phyloP scores from a whole-genome alignment of 2,888 invertebrate species.

The Masnerella sp. region DNA sequence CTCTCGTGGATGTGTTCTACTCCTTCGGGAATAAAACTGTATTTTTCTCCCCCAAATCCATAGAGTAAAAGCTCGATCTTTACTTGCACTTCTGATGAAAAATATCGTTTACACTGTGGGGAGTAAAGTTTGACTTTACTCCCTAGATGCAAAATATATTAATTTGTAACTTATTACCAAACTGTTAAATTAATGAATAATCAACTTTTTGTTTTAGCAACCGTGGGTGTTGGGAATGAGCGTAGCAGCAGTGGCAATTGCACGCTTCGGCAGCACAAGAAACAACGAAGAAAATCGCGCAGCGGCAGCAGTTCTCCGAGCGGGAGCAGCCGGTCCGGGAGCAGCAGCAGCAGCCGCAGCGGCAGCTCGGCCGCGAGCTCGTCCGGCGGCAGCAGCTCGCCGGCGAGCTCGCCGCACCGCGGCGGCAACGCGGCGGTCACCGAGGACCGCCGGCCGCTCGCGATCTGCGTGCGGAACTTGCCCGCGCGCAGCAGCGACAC shows the following conservation, averaged over 20 bases:
- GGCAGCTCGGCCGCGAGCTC: constrained; percentile 79
- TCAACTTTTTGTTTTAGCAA: constrained; percentile 22
- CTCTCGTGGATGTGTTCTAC: too few species aligned
- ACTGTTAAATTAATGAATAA: too few species aligned
- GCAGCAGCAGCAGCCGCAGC: constrained; percentile 76
- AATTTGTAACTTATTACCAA: too few species aligned
- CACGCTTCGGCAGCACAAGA: constrained; percentile 77
- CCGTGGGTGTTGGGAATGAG: constrained; percentile 63
- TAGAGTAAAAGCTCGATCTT: too few species aligned
- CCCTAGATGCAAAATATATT: too few species aligned
- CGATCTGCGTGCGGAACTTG: constrained; percentile 94
- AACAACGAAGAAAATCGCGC: constrained; percentile 75
- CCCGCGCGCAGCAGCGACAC: constrained; percentile 94
- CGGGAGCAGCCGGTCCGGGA: constrained; percentile 79
- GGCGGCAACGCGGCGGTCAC: constrained; percentile 79
- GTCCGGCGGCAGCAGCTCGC: constrained; percentile 80
- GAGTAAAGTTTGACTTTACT: too few species aligned
- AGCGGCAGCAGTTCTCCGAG: constrained; percentile 76
- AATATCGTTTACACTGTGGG: too few species aligned
- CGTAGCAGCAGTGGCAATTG: constrained; percentile 71
- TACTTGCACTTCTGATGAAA: too few species aligned
- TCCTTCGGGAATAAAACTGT: too few species aligned
- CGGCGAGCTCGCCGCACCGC: constrained; percentile 79
- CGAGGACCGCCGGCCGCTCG: constrained; percentile 88
- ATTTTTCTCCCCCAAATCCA: too few species aligned